phyloP scores from a whole-genome alignment of 2,113 vertebrate species.

The Sigmodon hispidus region DNA sequence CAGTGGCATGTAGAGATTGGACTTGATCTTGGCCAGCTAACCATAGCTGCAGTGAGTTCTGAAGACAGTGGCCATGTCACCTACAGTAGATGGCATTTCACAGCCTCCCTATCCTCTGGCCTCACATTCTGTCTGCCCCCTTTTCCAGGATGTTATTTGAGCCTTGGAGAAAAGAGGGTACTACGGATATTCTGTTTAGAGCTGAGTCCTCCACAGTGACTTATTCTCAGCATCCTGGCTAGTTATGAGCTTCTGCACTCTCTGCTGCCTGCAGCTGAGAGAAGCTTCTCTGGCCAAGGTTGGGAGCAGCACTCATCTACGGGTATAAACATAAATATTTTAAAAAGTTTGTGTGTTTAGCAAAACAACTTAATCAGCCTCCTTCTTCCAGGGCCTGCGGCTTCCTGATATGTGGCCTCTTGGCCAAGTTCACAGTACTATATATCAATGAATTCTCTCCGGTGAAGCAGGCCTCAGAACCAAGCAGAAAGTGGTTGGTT shows the following conservation, averaged over 20 bases:
- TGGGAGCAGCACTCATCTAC: not conserved
- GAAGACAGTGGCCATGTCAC: not conserved
- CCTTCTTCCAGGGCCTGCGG: not conserved
- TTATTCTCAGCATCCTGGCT: not conserved
- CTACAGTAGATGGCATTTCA: not conserved
- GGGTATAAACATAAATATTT: not conserved
- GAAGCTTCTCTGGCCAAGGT: not conserved
- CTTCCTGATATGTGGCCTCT: not conserved
- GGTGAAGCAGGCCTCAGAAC: not conserved
- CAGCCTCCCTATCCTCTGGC: not conserved
- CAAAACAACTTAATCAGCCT: not conserved
- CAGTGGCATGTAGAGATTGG: not conserved
- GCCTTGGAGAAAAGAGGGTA: not conserved
- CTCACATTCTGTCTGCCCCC: not conserved
- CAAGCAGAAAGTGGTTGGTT: not conserved
- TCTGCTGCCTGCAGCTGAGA: not conserved
- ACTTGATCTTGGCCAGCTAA: not conserved
- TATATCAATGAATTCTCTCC: not conserved
- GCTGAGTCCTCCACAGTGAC: not conserved
- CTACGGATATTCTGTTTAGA: not conserved
- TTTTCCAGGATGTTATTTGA: not conserved
- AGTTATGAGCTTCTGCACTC: not conserved
- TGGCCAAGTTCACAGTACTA: not conserved
- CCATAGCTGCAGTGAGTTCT: not conserved
- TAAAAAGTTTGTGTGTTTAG: not conserved